A percentile compares a stretch with the other conserved stretches of the same genome.
Conservation (phyloP, 2,797 vertebrate genomes). For the Esox lucius region DNA sequence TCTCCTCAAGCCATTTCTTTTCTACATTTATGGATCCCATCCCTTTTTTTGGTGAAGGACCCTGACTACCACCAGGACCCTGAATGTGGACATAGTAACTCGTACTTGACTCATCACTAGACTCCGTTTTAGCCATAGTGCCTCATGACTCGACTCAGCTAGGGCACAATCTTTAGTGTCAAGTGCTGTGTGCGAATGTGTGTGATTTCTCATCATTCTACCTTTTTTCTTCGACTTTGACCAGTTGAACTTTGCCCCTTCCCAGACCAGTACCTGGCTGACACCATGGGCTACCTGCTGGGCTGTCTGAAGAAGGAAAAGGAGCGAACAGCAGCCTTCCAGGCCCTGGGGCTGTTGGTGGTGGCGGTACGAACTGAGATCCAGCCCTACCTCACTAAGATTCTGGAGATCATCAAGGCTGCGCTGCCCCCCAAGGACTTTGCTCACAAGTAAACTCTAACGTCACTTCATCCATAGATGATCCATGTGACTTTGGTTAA, state of each 20-base stretch:
- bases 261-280: slow-evolving; percentile 91
- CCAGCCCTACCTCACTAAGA: slow-evolving; percentile 89
- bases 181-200: neutral
- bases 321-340: slow-evolving; percentile 93
- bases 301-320: slow-evolving; percentile 96
- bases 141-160: no score
- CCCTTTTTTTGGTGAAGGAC: neutral
- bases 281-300: slow-evolving; percentile 95
- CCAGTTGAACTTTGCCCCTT: neutral
- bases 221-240: neutral
- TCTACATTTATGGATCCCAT: neutral
- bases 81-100: no score
- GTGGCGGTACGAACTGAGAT: slow-evolving; percentile 93
- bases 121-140: no score
- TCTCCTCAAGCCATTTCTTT: neutral
- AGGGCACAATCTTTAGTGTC: neutral
- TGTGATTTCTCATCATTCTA: neutral
- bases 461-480: no score
- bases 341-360: slow-evolving; percentile 92
- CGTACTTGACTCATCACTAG: no score
- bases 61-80: no score
- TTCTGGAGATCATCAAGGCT: slow-evolving; percentile 96
- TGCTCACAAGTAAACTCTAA: slow-evolving; percentile 90
- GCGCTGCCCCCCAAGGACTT: slow-evolving; percentile 97
- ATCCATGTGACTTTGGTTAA: no score